A percentile compares a stretch with the other conserved stretches of the same genome.
These are phyloP conservation scores for Cairina moschata DNA, from an alignment of 2,113 vertebrate species.

Conservation along the genomic window DNA sequence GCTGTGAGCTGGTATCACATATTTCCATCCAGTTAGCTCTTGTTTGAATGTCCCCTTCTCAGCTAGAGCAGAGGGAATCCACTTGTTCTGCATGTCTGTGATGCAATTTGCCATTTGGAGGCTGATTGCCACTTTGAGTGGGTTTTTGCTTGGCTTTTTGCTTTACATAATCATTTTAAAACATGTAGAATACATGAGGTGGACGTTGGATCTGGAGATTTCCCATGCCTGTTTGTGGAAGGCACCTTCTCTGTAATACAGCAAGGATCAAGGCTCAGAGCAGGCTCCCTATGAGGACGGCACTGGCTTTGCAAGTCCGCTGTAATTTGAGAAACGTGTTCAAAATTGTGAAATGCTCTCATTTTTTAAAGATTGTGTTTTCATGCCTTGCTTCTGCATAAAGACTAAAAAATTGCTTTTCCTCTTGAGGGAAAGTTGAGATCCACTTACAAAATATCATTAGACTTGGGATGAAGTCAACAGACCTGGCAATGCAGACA, in stretches of 20 bases:
- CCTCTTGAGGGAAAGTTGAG: conserved; percentile 20
- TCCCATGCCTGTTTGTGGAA: neutral
- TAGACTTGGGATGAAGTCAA: neutral
- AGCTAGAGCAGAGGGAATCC: neutral
- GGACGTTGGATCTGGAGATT: neutral
- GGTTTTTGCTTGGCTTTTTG: neutral
- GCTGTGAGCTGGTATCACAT: neutral
- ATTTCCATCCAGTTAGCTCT: neutral
- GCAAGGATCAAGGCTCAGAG: neutral
- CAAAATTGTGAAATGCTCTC: neutral
- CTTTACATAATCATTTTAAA: neutral
- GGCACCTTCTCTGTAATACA: neutral
- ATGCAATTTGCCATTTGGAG: neutral
- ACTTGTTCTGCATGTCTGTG: accelerated
- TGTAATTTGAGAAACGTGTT: neutral
- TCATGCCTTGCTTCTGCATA: neutral
- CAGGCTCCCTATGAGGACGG: neutral
- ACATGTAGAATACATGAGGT: neutral
- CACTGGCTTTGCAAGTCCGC: accelerated
- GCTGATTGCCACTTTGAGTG: neutral
- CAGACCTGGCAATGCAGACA: neutral
- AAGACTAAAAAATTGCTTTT: conserved; percentile 16
- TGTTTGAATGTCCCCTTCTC: neutral
- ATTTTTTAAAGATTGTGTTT: neutral
- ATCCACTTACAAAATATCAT: neutral